Evolutionary conservation across 2,888 invertebrate species (phyloP), one percentile per base, ranked within the genome.

Genomic region (Agrotis ipsilon): DNA sequence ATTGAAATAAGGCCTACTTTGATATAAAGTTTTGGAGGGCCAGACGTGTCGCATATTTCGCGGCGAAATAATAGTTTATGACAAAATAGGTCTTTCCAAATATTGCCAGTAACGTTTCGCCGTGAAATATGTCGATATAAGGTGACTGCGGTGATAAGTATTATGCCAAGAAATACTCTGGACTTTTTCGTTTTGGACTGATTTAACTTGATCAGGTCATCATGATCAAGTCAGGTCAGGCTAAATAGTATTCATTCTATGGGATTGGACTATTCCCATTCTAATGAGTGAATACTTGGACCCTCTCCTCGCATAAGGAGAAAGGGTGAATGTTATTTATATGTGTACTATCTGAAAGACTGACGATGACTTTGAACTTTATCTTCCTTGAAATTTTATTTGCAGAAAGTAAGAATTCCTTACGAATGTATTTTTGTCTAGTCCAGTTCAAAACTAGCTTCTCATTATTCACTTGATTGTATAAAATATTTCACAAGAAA

Each of bases 361-460:
- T 46, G 45, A 67, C 58, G 21, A 27, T 19, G 39, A 46, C 63
- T 6, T 13, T 19, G 16, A 49, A 60, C 21, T 48, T 51, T 54
- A 59, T 79, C 58, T 61, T 57, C 32, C 24, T 58, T 52, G 45
- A 72, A 65, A 72, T 72, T 72, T 73, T 51, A 73, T 73, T 73
- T 76, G 61, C 67, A 75, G 79, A 72, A 51, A 48, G 52, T 60
- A 39, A 32, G 39, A 43, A 48, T 46, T 74, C 49, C 21, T 21
- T 24, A 19, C 16, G 13, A 65, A 57, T 79, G 13, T 57, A 52
- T 24, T 64, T 45, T 67, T 60, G 13, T 46, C 48, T 60, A 58
- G 55, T 80, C 24, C 14, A 18, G 43, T 13, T 19, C 13, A 18
- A 76, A 72, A 64, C 57, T n/a, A 5, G 0, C 18, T 72, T 52